phyloP scores from a whole-genome alignment of 2,888 invertebrate genomes.

The Listrodromus nycthemerus region DNA sequence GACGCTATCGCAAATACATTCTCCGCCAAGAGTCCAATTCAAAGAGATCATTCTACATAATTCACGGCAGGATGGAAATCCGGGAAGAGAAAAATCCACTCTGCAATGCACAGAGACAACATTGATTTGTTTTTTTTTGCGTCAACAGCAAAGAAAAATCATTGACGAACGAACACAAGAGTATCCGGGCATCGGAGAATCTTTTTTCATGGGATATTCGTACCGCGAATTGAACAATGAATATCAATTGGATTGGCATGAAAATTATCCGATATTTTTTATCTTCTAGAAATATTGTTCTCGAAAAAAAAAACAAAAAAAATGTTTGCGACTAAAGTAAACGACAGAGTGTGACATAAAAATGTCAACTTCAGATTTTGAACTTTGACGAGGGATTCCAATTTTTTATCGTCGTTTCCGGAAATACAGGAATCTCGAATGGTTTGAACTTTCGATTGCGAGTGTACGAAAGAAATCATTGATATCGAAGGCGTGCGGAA shows the following conservation, averaged over 20 bases:
- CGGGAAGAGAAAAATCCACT: not conserved
- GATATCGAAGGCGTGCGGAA: not conserved
- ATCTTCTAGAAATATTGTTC: too few species aligned
- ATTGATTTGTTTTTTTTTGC: not conserved
- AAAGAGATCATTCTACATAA: not conserved
- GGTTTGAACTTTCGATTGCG: not conserved
- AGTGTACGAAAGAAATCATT: not conserved
- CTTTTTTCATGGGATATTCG: too few species aligned
- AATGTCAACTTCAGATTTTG: too few species aligned
- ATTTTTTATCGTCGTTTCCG: not conserved
- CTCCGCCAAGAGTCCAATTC: not conserved
- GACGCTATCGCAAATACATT: not conserved
- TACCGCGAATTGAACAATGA: not conserved
- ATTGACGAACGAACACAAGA: not conserved
- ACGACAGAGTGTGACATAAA: too few species aligned
- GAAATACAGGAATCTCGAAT: not conserved
- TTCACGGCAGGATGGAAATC: not conserved
- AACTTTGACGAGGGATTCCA: not conserved
- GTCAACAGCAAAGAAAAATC: not conserved
- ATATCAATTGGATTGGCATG: too few species aligned
- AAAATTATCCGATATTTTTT: too few species aligned
- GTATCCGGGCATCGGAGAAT: not conserved
- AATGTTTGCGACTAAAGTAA: too few species aligned
- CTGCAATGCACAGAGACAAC: not conserved
- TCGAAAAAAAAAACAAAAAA: too few species aligned